Conservation (phyloP, 2,797 vertebrate genomes). For the Mallotus villosus region DNA sequence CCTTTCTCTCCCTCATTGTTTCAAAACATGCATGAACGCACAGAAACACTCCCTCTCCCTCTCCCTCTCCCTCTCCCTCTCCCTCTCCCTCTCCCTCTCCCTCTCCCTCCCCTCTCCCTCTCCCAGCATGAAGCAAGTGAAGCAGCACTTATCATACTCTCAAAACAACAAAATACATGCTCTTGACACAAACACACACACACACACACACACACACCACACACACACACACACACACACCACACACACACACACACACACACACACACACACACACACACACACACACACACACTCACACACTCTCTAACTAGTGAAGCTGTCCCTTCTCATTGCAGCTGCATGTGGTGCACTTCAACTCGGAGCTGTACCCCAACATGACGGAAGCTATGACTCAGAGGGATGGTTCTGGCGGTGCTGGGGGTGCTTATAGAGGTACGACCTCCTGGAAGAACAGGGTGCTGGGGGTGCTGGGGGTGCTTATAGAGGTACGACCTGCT, state of each 20-base stretch:
- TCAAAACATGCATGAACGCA: too few relatives aligned
- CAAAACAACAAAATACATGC: too few relatives aligned
- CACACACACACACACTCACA: slow-evolving; percentile 5
- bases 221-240: not conserved
- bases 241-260: not conserved
- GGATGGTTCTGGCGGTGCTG: slow-evolving; percentile 84
- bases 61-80: not conserved
- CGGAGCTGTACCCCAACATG: slow-evolving; percentile 77
- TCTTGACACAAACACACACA: not conserved
- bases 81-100: too few relatives aligned
- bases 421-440: slow-evolving; percentile 86
- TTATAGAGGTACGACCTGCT: too few relatives aligned
- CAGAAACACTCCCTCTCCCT: not conserved
- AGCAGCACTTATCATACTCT: not conserved
- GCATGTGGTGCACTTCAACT: slow-evolving; percentile 89
- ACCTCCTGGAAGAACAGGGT: too few relatives aligned
- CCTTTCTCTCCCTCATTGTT: too few relatives aligned
- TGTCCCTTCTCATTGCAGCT: slow-evolving; percentile 70
- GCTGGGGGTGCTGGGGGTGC: too few relatives aligned
- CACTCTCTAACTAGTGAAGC: not conserved
- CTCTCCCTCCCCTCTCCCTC: too few relatives aligned
- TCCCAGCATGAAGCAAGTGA: too few relatives aligned
- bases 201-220: not conserved
- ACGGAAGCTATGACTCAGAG: slow-evolving; percentile 73
- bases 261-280: not conserved